Percentiles rank a stretch among this genome's conserved stretches.
Evolutionary conservation across 2,113 vertebrate species (phyloP).

Genomic region (Anhinga rufa): DNA sequence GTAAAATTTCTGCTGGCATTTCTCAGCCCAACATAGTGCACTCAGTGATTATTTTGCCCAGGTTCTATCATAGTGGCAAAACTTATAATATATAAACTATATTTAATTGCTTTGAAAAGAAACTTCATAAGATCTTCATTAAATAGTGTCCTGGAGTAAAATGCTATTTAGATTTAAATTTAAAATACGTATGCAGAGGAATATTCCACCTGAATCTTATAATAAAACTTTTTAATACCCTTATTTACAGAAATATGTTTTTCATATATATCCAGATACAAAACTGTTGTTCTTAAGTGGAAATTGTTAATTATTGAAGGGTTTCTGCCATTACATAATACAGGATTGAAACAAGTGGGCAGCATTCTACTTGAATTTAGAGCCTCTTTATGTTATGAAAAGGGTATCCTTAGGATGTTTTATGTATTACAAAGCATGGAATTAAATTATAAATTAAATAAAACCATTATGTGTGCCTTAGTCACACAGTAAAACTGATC

Average conservation of each 20-base stretch:
- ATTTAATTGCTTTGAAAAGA: not conserved
- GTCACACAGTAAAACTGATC: not conserved
- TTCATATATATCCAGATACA: not conserved
- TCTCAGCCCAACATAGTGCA: not conserved
- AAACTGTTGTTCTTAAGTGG: not conserved
- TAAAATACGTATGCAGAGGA: not conserved
- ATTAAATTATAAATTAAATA: constrained; percentile 45
- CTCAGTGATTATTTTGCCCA: not conserved
- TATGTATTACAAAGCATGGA: not conserved
- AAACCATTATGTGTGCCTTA: not conserved
- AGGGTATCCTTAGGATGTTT: not conserved
- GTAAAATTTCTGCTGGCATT: not conserved
- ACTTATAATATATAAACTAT: not conserved
- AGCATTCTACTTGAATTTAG: not conserved
- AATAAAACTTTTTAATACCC: not conserved
- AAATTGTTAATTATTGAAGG: not conserved
- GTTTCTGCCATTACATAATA: not conserved
- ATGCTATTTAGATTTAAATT: not conserved
- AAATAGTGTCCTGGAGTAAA: not conserved
- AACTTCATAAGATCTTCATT: not conserved
- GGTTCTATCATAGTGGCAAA: not conserved
- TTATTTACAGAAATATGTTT: not conserved
- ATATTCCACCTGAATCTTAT: not conserved
- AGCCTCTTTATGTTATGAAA: not conserved
- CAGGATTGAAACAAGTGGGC: not conserved